Conservation (phyloP, 2,113 vertebrate species). For the Falco punctatus region DNA sequence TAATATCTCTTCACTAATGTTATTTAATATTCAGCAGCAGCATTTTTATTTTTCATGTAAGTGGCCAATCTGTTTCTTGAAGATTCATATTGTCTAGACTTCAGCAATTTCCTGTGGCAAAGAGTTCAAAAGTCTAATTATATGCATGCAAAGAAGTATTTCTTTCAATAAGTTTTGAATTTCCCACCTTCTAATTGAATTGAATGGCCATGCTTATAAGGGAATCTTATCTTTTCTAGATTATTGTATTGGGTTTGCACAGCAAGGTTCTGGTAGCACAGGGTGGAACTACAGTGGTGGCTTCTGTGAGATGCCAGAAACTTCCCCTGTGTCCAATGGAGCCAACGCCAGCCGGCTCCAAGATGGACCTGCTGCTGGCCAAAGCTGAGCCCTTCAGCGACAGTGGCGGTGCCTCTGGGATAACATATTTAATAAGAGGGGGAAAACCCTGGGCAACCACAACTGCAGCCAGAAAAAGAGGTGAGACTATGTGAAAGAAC, state of each 20-base stretch:
- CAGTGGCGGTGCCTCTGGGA: neutral
- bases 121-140: neutral
- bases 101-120: neutral
- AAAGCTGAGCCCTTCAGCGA: neutral
- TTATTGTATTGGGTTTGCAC: neutral
- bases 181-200: neutral
- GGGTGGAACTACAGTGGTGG: neutral
- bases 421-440: neutral
- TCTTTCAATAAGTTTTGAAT: constrained; percentile 2
- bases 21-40: neutral
- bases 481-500: neutral
- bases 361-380: neutral
- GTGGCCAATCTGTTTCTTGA: neutral
- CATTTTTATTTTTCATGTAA: neutral
- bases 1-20: neutral
- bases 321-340: neutral
- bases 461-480: neutral
- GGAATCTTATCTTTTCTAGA: neutral
- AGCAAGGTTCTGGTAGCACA: neutral
- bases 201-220: neutral
- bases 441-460: neutral
- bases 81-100: neutral
- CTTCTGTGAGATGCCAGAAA: neutral
- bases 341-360: neutral
- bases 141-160: neutral